A percentile compares a stretch with the other conserved stretches of the same genome.
Evolutionary conservation across 2,113 vertebrate genomes (phyloP).

Genomic region (Rhineura floridana): DNA sequence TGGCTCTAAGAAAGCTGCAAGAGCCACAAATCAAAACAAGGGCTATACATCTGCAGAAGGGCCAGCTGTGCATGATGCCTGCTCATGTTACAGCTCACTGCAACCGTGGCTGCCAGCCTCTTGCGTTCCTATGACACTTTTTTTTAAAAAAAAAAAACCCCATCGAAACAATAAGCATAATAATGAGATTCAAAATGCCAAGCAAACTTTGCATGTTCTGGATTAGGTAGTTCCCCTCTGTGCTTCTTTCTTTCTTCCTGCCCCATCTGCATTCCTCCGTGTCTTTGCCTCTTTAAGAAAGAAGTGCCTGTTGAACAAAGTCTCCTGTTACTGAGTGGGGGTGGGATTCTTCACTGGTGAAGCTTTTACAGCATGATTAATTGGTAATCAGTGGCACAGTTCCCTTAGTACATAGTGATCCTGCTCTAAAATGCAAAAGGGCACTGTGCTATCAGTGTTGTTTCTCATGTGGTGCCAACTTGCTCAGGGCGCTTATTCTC

Average conservation of each 20-base stretch:
- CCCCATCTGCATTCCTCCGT: neutral
- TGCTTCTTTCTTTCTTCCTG: conserved; percentile 31
- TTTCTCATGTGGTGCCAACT: conserved; percentile 55
- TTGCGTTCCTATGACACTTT: conserved; percentile 9
- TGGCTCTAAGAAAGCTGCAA: neutral
- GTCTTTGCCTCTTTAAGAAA: conserved; percentile 42
- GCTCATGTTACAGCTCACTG: conserved; percentile 14
- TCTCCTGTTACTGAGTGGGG: conserved; percentile 42
- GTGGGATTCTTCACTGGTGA: conserved; percentile 40
- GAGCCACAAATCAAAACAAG: neutral
- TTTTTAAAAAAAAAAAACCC: neutral
- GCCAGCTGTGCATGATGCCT: neutral
- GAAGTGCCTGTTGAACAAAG: conserved; percentile 26
- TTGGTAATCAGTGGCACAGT: conserved; percentile 48
- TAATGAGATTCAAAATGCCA: conserved; percentile 35
- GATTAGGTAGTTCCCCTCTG: conserved; percentile 24
- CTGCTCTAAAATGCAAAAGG: conserved; percentile 24
- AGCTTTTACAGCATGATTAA: conserved; percentile 47
- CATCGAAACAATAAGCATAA: conserved; percentile 54
- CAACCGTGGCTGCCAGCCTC: conserved; percentile 36
- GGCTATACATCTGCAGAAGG: neutral
- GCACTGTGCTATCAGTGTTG: conserved; percentile 42
- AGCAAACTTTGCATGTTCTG: conserved; percentile 31
- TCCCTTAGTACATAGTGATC: conserved; percentile 65
- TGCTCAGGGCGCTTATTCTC: conserved; percentile 27